A percentile compares a stretch with the other conserved stretches of the same genome.
Conservation (phyloP, 64 coral and sea anemone species). For the Hydrozoanthus tunicans region DNA sequence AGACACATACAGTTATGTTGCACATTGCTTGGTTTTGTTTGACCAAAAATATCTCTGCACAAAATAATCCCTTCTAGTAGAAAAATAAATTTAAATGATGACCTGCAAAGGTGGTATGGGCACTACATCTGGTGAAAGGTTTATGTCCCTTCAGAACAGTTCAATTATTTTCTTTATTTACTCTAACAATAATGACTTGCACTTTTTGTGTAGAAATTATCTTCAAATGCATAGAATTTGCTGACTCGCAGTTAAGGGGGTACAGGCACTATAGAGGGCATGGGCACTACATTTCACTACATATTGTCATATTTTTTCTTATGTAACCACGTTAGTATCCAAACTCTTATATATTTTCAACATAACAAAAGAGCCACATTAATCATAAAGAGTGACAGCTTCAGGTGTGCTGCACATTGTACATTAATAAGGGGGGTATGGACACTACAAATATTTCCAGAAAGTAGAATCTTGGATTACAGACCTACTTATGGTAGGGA, state of each 20-base stretch:
- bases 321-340: not conserved
- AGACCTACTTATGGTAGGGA: conserved; percentile 37
- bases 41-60: conserved; percentile 21
- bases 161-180: too few relatives aligned
- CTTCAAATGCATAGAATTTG: not conserved
- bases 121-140: conserved; percentile 6
- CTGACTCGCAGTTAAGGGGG: not conserved
- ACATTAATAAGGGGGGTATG: not conserved
- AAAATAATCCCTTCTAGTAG: conserved; percentile 18
- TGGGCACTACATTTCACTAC: not conserved
- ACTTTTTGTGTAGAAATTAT: not conserved
- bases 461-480: conserved; percentile 30
- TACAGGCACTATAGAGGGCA: too few relatives aligned
- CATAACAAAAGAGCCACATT: not conserved
- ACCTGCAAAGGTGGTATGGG: not conserved
- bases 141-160: not conserved
- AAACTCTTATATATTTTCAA: not conserved
- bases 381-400: not conserved
- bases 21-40: conserved; percentile 20
- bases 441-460: conserved; percentile 14
- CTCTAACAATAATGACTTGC: too few relatives aligned
- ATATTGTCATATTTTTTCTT: not conserved
- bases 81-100: conserved; percentile 17
- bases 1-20: conserved; percentile 15
- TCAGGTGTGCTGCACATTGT: not conserved